Evolutionary conservation across 2,113 vertebrate species (phyloP).

Genomic region (Argyrosomus japonicus): DNA sequence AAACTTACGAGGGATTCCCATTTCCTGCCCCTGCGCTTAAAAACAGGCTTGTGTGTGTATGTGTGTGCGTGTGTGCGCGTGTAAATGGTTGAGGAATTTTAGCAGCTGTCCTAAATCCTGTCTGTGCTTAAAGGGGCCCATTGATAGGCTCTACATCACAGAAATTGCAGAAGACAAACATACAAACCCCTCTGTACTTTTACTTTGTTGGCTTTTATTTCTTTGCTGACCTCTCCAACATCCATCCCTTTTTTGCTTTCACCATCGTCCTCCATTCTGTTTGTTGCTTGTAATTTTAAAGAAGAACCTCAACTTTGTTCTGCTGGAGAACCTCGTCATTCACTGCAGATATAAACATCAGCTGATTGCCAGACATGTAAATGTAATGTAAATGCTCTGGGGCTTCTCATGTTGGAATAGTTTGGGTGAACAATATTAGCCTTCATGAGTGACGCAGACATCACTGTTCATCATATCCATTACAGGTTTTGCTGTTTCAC

Average conservation of each 20-base stretch:
- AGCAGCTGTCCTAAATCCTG: conserved; percentile 82
- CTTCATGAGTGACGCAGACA: conserved; percentile 19
- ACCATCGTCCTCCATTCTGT: not conserved
- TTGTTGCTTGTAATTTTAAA: conserved; percentile 17
- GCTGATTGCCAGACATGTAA: conserved; percentile 53
- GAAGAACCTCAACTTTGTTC: conserved; percentile 4
- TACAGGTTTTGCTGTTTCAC: conserved; percentile 53
- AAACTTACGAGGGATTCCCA: conserved; percentile 82
- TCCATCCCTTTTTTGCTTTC: not conserved
- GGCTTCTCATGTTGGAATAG: conserved; percentile 14
- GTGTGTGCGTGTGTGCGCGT: conserved; percentile 53
- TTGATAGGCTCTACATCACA: conserved; percentile 66
- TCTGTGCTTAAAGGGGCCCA: conserved; percentile 71
- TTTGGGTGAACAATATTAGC: conserved; percentile 28
- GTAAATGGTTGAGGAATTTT: conserved; percentile 79
- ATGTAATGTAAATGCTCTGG: conserved; percentile 56
- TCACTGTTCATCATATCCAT: conserved; percentile 69
- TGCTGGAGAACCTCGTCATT: conserved; percentile 9
- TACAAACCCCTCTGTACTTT: conserved; percentile 2
- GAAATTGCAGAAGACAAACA: conserved; percentile 46
- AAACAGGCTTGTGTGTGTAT: conserved; percentile 66
- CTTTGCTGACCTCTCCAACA: not conserved
- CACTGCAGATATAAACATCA: conserved; percentile 31
- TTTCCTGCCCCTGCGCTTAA: conserved; percentile 77
- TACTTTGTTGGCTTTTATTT: conserved; percentile 7